Base-by-base conservation (phyloP, 2,888 invertebrate genomes). In the Flexamia atlantica region DNA sequence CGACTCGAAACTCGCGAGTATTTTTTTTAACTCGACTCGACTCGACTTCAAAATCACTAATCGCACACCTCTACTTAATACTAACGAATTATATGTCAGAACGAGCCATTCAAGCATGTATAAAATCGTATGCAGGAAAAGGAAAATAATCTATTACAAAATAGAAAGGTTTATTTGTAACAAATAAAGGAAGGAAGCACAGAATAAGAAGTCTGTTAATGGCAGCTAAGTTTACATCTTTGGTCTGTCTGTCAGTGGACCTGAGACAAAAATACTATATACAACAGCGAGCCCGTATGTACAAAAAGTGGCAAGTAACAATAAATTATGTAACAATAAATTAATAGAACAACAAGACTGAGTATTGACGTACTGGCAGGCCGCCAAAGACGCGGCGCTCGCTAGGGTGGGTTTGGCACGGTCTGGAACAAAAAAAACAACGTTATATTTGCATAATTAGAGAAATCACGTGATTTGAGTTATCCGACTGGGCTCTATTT, bases 301-400 rank as follows among this genome's bases (percentile, higher is more conserved):
- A 79, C 79, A 79, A 57, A 46, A 50, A 76, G 46, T 46, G 46
- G 40, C 72, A 72, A 72, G 79, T 32, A 79, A 57, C 32, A 79
- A 79, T 53, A 53, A 79, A 79, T 53, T 79, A 79, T 46, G 32
- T 36, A 79, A 79, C 79, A 79, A 79, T 79, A 79, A 79, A 79
- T 79, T 79, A 79, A 79, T 12, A 79, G 36, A 57, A 50, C 76
- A 76, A 79, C 79, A 79, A 57, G 36, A 79, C 17, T 53, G 79
- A 79, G 79, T 79, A 79, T 79, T 79, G 79, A 36, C 57, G 79
- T 79, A 79, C 79, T 79, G 79, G 79, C 57, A 50, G 53, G 64
- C 30, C 64, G 20, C 79, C 12, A 57, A 17, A 5, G 17, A 25
- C 20, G 25, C 32, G 46, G 79, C 53, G 20, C 28, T 30, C 14